These are phyloP conservation scores for Trididemnum miniatum DNA, from an alignment of 23 tunicate species.

Conservation along the genomic window DNA sequence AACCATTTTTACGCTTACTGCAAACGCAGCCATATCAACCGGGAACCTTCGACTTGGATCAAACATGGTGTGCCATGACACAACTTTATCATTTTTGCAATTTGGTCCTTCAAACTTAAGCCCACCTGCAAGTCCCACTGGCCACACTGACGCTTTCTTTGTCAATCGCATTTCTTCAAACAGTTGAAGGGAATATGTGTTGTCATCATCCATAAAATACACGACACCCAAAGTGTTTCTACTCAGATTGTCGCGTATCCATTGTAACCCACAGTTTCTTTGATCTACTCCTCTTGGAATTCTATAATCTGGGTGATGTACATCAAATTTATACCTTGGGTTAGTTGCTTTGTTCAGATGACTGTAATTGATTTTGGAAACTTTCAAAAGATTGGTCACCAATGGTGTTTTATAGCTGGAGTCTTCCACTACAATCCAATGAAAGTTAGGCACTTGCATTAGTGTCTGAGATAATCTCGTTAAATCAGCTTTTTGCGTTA, in stretches of 20 bases:
- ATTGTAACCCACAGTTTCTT: constrained; percentile 70
- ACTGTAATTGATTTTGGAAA: constrained; percentile 54
- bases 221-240: constrained; percentile 41
- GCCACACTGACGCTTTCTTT: constrained; percentile 74
- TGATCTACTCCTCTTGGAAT: constrained; percentile 94
- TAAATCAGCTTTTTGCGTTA: constrained; percentile 97
- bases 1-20: constrained; percentile 64
- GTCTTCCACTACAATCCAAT: constrained; percentile 95
- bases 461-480: constrained; percentile 85
- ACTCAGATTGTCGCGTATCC: constrained; percentile 60
- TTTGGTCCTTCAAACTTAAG: constrained; percentile 91
- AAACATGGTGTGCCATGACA: constrained; percentile 86
- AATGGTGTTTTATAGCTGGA: constrained; percentile 59
- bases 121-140: constrained; percentile 87
- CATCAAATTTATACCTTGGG: constrained; percentile 52
- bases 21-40: constrained; percentile 98
- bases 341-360: constrained; percentile 78
- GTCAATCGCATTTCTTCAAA: constrained; percentile 93
- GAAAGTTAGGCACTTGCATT: constrained; percentile 85
- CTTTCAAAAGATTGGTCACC: constrained; percentile 61
- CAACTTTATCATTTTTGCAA: constrained; percentile 72
- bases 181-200: constrained; percentile 72
- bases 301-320: constrained; percentile 81
- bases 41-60: constrained; percentile 94
- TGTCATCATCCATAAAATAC: constrained; percentile 96